Conservation (phyloP, 2,888 invertebrate genomes). For the Sminthurinus aureus region DNA sequence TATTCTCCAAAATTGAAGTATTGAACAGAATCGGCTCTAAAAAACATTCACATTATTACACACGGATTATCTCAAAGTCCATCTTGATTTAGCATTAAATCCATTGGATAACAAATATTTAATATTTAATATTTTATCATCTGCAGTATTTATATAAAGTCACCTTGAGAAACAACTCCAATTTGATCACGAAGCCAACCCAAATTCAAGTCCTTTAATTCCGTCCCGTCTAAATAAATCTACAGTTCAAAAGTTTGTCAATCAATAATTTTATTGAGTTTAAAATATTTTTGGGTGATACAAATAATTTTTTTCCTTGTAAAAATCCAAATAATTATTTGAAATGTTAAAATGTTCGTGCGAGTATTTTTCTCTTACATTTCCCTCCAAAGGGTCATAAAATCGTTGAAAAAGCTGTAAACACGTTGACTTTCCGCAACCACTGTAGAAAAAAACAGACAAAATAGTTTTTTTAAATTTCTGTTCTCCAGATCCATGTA, state of each 20-base stretch:
- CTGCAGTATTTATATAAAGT: background rate
- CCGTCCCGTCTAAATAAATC: slow-evolving; percentile 68
- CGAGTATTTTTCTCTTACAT: too few relatives aligned
- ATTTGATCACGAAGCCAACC: slow-evolving; percentile 71
- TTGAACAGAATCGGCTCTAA: background rate
- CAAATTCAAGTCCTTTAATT: slow-evolving; percentile 75
- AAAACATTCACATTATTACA: too few relatives aligned
- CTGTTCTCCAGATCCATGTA: too few relatives aligned
- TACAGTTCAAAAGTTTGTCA: background rate
- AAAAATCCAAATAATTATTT: background rate
- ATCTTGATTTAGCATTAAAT: too few relatives aligned
- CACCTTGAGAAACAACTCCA: background rate
- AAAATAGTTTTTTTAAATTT: too few relatives aligned
- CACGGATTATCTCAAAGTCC: too few relatives aligned
- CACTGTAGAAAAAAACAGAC: slow-evolving; percentile 56
- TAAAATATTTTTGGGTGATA: background rate
- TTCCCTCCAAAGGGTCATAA: slow-evolving; percentile 61
- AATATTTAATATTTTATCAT: background rate
- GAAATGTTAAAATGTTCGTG: background rate
- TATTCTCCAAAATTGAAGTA: background rate
- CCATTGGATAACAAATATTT: background rate
- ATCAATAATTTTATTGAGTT: background rate
- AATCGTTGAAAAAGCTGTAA: slow-evolving; percentile 56
- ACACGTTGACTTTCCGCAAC: slow-evolving; percentile 62
- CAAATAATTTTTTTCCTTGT: background rate